Conservation (phyloP, 35 echinoderm and acorn worm genomes). For the Lytechinus variegatus region DNA sequence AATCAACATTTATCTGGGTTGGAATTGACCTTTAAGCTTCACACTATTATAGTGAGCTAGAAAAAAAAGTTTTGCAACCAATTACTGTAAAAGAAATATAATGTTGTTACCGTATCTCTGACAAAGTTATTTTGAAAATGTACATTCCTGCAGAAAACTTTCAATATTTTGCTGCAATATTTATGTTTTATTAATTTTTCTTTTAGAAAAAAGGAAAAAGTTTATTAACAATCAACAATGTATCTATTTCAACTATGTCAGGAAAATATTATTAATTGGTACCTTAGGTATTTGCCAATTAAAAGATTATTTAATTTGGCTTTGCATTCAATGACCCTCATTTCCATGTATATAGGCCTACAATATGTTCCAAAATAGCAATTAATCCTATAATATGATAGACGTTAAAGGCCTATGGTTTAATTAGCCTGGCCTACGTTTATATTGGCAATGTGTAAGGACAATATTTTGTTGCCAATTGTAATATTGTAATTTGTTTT, state of each 20-base stretch:
- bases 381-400: not conserved
- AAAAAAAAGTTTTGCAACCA: too few relatives aligned
- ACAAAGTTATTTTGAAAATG: too few relatives aligned
- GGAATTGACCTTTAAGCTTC: too few relatives aligned
- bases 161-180: too few relatives aligned
- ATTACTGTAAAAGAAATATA: too few relatives aligned
- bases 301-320: not conserved
- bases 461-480: not conserved
- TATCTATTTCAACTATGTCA: not conserved
- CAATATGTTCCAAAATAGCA: not conserved
- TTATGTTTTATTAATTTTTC: too few relatives aligned
- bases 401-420: not conserved
- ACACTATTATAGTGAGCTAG: too few relatives aligned
- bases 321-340: not conserved
- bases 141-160: too few relatives aligned
- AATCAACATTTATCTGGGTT: too few relatives aligned
- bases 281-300: not conserved
- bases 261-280: not conserved
- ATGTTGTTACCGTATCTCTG: too few relatives aligned
- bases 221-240: too few relatives aligned
- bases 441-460: not conserved
- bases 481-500: not conserved
- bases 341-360: not conserved
- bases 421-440: not conserved
- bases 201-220: too few relatives aligned